phyloP scores from a whole-genome alignment of 2,888 invertebrate species.

The Cosmia trapezina region DNA sequence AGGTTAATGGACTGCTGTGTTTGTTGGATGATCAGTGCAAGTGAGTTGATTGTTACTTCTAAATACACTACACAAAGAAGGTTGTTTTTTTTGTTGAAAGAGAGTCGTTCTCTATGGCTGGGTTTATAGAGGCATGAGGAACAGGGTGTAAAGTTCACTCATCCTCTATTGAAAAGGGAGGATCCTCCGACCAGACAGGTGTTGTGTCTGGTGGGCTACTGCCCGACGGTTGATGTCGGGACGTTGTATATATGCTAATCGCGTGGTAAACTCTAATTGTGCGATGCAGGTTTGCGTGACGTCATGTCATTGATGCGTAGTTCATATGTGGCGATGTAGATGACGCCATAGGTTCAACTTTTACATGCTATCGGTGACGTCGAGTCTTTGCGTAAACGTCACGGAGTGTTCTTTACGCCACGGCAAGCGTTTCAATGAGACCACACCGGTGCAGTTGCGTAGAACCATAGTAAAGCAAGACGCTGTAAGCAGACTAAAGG shows the following conservation, averaged over 20 bases:
- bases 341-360: too few species aligned
- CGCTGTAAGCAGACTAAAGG: background rate
- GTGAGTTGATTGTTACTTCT: conserved; percentile 88
- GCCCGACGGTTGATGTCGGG: too few species aligned
- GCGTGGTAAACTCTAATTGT: too few species aligned
- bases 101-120: background rate
- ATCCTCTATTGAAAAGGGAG: too few species aligned
- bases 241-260: too few species aligned
- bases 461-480: background rate
- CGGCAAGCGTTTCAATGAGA: background rate
- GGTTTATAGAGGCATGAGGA: too few species aligned
- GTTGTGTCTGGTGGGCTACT: too few species aligned
- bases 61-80: background rate
- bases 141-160: too few species aligned
- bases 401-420: background rate
- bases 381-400: background rate
- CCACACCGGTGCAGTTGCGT: background rate
- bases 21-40: conserved; percentile 99
- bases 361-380: background rate
- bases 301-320: too few species aligned
- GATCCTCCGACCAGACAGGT: too few species aligned
- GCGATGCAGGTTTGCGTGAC: too few species aligned
- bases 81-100: background rate
- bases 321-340: too few species aligned
- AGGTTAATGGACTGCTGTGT: conserved; percentile 96